A percentile compares a stretch with the other conserved stretches of the same genome.
phyloP scores from a whole-genome alignment of 2,888 invertebrate genomes.

The Phasia obesa region DNA sequence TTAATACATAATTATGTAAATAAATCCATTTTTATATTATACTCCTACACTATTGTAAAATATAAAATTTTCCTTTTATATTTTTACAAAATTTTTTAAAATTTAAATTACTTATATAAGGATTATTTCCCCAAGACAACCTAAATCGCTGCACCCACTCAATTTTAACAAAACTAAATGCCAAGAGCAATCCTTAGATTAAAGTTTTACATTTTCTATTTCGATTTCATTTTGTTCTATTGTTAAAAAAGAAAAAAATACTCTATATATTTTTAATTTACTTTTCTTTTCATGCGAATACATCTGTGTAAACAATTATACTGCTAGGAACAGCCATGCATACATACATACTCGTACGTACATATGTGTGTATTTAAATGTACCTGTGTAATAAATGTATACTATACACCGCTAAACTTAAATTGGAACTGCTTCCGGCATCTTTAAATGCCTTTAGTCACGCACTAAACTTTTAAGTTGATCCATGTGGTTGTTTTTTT shows the following conservation, averaged over 20 bases:
- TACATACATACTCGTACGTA: background rate
- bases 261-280: slow-evolving; percentile 26
- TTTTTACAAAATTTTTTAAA: background rate
- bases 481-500: slow-evolving; percentile 69
- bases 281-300: slow-evolving; percentile 3
- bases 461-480: slow-evolving; percentile 78
- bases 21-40: no score
- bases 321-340: background rate
- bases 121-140: slow-evolving; percentile 25
- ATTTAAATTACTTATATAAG: background rate
- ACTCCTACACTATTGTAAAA: no score
- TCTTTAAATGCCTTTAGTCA: slow-evolving; percentile 82
- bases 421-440: slow-evolving; percentile 82
- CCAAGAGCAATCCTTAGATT: slow-evolving; percentile 49
- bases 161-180: slow-evolving; percentile 41
- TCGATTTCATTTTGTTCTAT: slow-evolving; percentile 17
- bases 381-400: slow-evolving; percentile 26
- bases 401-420: slow-evolving; percentile 76
- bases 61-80: no score
- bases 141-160: slow-evolving; percentile 45
- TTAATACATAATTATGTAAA: no score
- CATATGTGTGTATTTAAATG: background rate
- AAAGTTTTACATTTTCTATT: slow-evolving; percentile 42
- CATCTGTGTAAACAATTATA: slow-evolving; percentile 8
- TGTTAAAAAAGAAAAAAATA: slow-evolving; percentile 35